Evolutionary conservation across 2,113 vertebrate genomes (phyloP).

Genomic region (Caretta caretta): DNA sequence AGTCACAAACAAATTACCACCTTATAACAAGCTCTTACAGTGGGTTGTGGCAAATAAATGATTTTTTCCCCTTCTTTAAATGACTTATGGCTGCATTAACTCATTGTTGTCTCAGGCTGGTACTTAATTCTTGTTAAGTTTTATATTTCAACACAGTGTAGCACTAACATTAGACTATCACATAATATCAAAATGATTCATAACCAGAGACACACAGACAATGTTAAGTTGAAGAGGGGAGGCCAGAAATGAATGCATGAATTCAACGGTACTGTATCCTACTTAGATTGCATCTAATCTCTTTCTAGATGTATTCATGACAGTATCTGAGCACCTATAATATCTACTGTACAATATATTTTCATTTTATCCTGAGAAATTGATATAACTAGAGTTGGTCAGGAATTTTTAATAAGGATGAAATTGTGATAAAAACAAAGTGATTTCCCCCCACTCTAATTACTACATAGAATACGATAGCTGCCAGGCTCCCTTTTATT

Average conservation of each 20-base stretch:
- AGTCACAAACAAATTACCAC: not conserved
- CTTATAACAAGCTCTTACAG: fast-evolving
- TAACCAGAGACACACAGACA: fast-evolving
- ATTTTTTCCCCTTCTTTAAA: not conserved
- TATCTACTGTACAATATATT: fast-evolving
- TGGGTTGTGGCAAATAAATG: not conserved
- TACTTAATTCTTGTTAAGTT: not conserved
- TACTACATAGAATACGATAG: fast-evolving
- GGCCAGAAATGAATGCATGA: fast-evolving
- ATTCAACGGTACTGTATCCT: fast-evolving
- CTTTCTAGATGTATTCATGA: not conserved
- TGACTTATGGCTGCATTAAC: not conserved
- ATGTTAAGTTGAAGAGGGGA: fast-evolving
- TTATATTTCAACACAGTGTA: fast-evolving
- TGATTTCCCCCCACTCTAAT: not conserved
- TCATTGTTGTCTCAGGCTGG: not conserved
- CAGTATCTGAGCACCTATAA: fast-evolving
- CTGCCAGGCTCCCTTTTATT: fast-evolving
- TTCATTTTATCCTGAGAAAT: fast-evolving
- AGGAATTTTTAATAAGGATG: fast-evolving
- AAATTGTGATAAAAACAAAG: fast-evolving
- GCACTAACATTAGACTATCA: not conserved
- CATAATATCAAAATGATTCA: fast-evolving
- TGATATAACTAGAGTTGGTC: fast-evolving
- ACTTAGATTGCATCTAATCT: not conserved